Conservation (phyloP, 2,888 invertebrate species). For the Hemistola chrysoprasaria region DNA sequence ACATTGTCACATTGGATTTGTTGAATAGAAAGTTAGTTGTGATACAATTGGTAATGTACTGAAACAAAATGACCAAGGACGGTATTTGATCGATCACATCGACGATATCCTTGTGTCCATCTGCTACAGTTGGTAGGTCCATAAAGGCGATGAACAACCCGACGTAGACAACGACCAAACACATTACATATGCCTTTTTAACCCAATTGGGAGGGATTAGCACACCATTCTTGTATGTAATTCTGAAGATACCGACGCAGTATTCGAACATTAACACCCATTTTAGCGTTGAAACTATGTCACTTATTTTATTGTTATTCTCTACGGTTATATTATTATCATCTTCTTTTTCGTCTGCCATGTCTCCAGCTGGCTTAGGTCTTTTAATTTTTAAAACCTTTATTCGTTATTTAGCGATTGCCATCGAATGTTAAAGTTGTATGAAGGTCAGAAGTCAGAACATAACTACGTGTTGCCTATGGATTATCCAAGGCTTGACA, state of each 20-base stretch:
- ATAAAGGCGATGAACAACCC: neutral
- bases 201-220: slow-evolving; percentile 32
- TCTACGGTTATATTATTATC: neutral
- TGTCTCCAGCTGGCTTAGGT: too few species aligned
- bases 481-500: too few species aligned
- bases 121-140: neutral
- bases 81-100: slow-evolving; percentile 24
- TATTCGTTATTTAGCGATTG: too few species aligned
- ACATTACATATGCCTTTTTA: slow-evolving; percentile 39
- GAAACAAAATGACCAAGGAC: slow-evolving; percentile 25
- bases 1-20: slow-evolving; percentile 13
- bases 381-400: too few species aligned
- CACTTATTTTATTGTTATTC: neutral
- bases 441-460: too few species aligned
- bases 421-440: too few species aligned
- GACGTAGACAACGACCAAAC: slow-evolving; percentile 14
- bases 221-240: slow-evolving; percentile 32
- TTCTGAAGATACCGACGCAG: slow-evolving; percentile 45
- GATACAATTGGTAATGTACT: slow-evolving; percentile 25
- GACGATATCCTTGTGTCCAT: neutral
- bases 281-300: neutral
- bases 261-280: neutral
- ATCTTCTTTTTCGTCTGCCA: neutral
- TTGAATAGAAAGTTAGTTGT: slow-evolving; percentile 10
- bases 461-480: too few species aligned